A percentile compares a stretch with the other conserved stretches of the same genome.
Evolutionary conservation across 2,797 vertebrate species (phyloP).

Genomic region (Epinephelus malabaricus): DNA sequence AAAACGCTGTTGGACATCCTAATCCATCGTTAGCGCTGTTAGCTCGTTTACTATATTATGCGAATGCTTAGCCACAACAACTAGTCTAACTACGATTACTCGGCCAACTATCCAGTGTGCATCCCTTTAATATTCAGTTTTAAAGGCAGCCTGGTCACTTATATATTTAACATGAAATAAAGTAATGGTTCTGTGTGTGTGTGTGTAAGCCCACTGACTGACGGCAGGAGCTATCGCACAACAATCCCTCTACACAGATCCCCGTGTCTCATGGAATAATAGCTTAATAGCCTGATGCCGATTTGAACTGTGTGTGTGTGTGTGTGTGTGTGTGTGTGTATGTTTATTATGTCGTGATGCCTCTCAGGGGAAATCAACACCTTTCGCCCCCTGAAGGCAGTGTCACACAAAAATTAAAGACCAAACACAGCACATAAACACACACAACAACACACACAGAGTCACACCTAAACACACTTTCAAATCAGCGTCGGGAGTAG

Average conservation of each 20-base stretch:
- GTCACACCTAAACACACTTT: conserved; percentile 57
- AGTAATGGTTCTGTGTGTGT: no score
- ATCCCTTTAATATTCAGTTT: no score
- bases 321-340: conserved; percentile 30
- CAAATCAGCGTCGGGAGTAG: conserved; percentile 64
- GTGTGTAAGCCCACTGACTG: neutral
- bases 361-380: conserved; percentile 77
- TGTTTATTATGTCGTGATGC: conserved; percentile 59
- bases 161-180: no score
- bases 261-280: conserved; percentile 36
- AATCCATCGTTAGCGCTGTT: no score
- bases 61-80: no score
- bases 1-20: no score
- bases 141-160: no score
- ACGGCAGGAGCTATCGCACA: conserved; percentile 9
- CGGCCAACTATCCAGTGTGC: no score
- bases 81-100: no score
- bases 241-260: conserved; percentile 21
- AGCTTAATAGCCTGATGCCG: conserved; percentile 38
- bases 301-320: conserved; percentile 32
- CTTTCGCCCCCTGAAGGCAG: conserved; percentile 65
- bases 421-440: conserved; percentile 13
- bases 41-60: no score
- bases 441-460: neutral
- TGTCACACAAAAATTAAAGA: conserved; percentile 43